These are phyloP conservation scores for Rafetus swinhoei DNA, from an alignment of 2,113 vertebrate species.

Conservation along the genomic window DNA sequence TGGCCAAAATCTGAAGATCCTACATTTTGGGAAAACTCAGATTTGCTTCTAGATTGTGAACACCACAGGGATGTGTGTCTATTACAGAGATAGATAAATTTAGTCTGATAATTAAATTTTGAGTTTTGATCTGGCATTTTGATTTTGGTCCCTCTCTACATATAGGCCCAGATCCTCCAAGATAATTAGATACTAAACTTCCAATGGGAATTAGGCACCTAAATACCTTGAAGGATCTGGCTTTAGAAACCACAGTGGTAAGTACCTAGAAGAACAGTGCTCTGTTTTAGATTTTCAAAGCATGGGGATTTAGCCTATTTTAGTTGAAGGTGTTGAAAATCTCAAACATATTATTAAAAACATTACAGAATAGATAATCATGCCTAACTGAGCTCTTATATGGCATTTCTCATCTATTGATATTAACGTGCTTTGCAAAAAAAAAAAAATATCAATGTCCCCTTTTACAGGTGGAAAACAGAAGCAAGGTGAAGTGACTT, in stretches of 20 bases:
- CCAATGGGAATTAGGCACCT: neutral
- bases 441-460: neutral
- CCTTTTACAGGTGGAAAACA: accelerated
- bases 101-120: neutral
- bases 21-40: neutral
- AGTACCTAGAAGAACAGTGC: neutral
- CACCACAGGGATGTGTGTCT: neutral
- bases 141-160: neutral
- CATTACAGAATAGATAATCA: neutral
- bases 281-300: neutral
- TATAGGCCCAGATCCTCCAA: neutral
- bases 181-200: neutral
- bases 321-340: neutral
- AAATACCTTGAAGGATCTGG: neutral
- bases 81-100: neutral
- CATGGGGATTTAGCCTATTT: neutral
- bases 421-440: neutral
- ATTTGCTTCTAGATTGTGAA: neutral
- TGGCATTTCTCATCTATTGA: neutral
- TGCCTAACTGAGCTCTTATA: accelerated
- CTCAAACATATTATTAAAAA: neutral
- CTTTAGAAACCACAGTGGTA: neutral
- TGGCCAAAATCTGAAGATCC: neutral
- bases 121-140: neutral
- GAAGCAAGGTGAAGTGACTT: neutral